These are phyloP conservation scores for Danio choprae DNA, from an alignment of 2,797 vertebrate species.

Conservation along the genomic window DNA sequence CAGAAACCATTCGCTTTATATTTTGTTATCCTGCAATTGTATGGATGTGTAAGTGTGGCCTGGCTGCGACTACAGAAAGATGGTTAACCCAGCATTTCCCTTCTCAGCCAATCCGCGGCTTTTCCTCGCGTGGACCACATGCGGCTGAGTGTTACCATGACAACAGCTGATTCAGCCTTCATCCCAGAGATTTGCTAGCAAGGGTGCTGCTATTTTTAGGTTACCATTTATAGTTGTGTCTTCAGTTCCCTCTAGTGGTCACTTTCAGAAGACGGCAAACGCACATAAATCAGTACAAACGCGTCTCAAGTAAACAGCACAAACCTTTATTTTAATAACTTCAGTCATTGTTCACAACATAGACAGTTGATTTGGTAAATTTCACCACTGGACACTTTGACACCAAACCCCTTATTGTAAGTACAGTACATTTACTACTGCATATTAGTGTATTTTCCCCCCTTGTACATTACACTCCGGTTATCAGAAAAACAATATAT, in stretches of 20 bases:
- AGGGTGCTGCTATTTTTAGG: slow-evolving; percentile 77
- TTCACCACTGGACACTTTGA: slow-evolving; percentile 71
- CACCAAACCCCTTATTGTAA: slow-evolving; percentile 68
- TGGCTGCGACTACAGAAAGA: neutral
- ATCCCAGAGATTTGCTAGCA: slow-evolving; percentile 72
- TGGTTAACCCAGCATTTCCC: slow-evolving; percentile 8
- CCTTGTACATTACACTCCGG: slow-evolving; percentile 60
- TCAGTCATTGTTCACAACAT: slow-evolving; percentile 70
- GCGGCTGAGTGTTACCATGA: slow-evolving; percentile 41
- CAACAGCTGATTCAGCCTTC: slow-evolving; percentile 69
- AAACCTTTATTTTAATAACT: slow-evolving; percentile 68
- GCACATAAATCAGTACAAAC: neutral
- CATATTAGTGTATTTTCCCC: slow-evolving; percentile 62
- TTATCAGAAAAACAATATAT: slow-evolving; percentile 55
- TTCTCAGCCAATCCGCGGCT: neutral
- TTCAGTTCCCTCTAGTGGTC: slow-evolving; percentile 48
- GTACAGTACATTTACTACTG: slow-evolving; percentile 67
- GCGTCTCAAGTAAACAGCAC: slow-evolving; percentile 61
- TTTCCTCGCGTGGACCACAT: neutral
- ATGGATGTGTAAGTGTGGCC: neutral
- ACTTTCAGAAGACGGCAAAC: no score
- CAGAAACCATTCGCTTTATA: no score
- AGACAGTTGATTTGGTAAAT: slow-evolving; percentile 68
- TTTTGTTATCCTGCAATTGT: neutral
- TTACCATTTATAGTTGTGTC: neutral